phyloP scores from a whole-genome alignment of 1,140 invertebrate species.

The Hycleus cichorii region DNA sequence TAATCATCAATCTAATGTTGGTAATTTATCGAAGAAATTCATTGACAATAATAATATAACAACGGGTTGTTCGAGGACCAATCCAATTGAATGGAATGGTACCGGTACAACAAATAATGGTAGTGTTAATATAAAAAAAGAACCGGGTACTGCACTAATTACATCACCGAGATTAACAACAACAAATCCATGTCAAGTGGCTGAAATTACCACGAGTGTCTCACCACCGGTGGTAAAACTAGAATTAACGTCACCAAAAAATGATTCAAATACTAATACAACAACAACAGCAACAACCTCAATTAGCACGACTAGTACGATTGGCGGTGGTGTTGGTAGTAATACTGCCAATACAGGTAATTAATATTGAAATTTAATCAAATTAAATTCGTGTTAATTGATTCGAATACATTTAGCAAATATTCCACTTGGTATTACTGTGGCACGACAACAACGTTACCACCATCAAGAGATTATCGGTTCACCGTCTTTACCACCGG shows the following conservation, averaged over 20 bases:
- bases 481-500: constrained; percentile 43
- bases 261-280: background rate
- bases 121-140: constrained; percentile 48
- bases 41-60: constrained; percentile 3
- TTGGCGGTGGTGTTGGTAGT: background rate
- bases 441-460: constrained; percentile 73
- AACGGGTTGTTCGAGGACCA: constrained; percentile 47
- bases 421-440: constrained; percentile 66
- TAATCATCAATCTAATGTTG: background rate
- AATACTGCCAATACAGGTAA: background rate
- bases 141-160: constrained; percentile 42
- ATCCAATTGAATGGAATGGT: constrained; percentile 47
- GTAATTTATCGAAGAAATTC: constrained; percentile 9
- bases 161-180: too few relatives aligned
- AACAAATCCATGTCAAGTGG: constrained; percentile 49
- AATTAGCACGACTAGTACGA: background rate
- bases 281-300: background rate
- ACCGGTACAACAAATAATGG: too few relatives aligned
- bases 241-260: constrained; percentile 44
- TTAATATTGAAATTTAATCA: too few relatives aligned
- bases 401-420: background rate
- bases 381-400: too few relatives aligned
- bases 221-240: constrained; percentile 47
- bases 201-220: constrained; percentile 56
- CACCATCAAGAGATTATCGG: constrained; percentile 52